Evolutionary conservation across 2,113 vertebrate genomes (phyloP).

Genomic region (Ovibos moschatus): DNA sequence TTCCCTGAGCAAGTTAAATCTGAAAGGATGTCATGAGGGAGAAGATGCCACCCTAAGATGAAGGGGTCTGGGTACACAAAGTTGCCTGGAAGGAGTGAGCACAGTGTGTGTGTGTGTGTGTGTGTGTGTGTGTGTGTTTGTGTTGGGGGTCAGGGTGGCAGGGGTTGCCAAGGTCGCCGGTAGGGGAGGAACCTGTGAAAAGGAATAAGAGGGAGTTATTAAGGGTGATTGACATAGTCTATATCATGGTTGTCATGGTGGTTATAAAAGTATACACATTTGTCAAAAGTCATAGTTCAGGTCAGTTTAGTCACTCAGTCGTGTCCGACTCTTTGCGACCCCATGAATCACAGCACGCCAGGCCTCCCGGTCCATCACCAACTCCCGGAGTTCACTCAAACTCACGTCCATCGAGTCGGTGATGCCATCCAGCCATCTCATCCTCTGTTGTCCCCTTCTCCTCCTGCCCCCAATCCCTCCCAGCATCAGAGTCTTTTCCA

Average conservation of each 20-base stretch:
- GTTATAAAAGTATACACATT: background rate
- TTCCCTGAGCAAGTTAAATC: background rate
- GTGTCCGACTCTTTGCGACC: accelerated
- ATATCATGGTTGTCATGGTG: background rate
- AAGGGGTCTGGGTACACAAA: background rate
- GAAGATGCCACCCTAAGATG: background rate
- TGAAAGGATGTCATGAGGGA: background rate
- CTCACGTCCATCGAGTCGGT: accelerated
- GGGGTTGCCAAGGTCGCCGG: background rate
- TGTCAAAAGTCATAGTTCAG: background rate
- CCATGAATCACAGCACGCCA: too few relatives aligned
- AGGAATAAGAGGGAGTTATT: background rate
- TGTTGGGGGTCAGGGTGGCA: background rate
- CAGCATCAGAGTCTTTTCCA: too few relatives aligned
- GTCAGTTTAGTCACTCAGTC: too few relatives aligned
- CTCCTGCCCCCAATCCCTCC: too few relatives aligned
- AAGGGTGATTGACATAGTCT: background rate
- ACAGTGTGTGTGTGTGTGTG: background rate
- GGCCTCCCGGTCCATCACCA: too few relatives aligned
- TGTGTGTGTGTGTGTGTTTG: too few relatives aligned
- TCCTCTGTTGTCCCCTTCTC: too few relatives aligned
- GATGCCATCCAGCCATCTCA: too few relatives aligned
- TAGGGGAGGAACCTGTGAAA: background rate
- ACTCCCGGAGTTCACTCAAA: too few relatives aligned
- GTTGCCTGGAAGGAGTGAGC: background rate